Evolutionary conservation across 2,888 invertebrate genomes (phyloP), one percentile per base, ranked within the genome.

Genomic region (Rhabditophanes sp.): DNA sequence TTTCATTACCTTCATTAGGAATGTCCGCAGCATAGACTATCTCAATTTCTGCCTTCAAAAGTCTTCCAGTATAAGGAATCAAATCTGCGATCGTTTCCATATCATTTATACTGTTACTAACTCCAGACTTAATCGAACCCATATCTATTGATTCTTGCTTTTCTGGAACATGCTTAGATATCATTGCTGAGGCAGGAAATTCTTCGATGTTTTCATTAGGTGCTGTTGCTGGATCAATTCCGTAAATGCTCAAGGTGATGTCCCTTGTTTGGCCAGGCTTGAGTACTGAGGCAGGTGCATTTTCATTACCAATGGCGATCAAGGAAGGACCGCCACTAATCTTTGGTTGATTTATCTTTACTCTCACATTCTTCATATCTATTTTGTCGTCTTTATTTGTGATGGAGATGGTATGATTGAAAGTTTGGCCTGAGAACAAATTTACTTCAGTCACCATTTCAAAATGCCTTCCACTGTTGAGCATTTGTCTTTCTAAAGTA

Each of bases 341-440:
- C 22, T 44, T 29, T 39, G 49, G 37, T 25, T 48, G 48, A n/a
- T 44, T 30, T 12, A 48, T 44, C 21, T 50, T 39, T 21, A 49
- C 27, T 22, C 33, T 37, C n/a, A 48, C 30, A 8, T 24, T 17
- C 28, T 34, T 33, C 18, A 61, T 56, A 23, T 41, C 39, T 21
- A 61, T 44, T 3, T 25, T 37, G 36, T 12, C 37, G 44, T 31
- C 38, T 21, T 42, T 39, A 33, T 61, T 61, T 11, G 39, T 35
- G 5, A 61, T 37, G 3, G 44, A 49, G 9, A 61, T 38, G 1
- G 51, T 47, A 37, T 60, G 57, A 6, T 45, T 42, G 33, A 60
- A 60, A 46, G 44, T 53, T 37, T 61, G 61, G 12, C 61, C 61
- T 12, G 54, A 51, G 35, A 56, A 61, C 4, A 61, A 50, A 11